These are phyloP conservation scores for Drosophila arizonae DNA, from an alignment of 1,140 invertebrate genomes.

Conservation along the genomic window DNA sequence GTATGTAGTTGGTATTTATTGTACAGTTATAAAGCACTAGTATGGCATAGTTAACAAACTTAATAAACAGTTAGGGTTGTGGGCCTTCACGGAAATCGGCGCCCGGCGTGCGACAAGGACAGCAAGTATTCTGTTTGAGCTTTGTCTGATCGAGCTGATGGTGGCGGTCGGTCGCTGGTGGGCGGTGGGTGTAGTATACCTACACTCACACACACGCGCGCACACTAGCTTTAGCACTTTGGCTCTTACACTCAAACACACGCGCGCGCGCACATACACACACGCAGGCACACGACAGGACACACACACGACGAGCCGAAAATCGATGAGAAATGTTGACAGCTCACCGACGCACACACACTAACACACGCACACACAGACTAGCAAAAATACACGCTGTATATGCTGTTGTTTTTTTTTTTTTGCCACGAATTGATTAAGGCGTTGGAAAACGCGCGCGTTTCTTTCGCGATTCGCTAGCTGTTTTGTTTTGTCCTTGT, in stretches of 20 bases:
- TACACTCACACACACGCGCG: constrained; percentile 44
- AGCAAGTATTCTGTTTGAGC: constrained; percentile 9
- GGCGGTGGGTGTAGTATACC: constrained; percentile 29
- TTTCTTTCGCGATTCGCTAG: constrained; percentile 15
- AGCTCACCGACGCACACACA: constrained; percentile 30
- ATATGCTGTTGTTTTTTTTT: constrained; percentile 6
- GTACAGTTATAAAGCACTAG: constrained; percentile 80
- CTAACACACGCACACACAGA: constrained; percentile 5
- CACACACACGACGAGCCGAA: constrained; percentile 39
- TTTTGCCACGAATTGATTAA: constrained; percentile 17
- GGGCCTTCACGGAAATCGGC: constrained; percentile 1
- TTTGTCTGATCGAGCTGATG: constrained; percentile 9
- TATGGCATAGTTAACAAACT: constrained; percentile 66
- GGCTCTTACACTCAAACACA: constrained; percentile 6
- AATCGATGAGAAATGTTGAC: constrained; percentile 54
- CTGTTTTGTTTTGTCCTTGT: constrained; percentile 32
- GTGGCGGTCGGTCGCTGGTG: not conserved
- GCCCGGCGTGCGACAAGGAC: constrained; percentile 69
- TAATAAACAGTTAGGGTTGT: constrained; percentile 41
- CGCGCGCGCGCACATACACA: constrained; percentile 3
- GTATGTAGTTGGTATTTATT: constrained; percentile 51
- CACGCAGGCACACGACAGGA: constrained; percentile 29
- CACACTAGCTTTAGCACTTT: constrained; percentile 9
- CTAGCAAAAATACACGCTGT: constrained; percentile 20
- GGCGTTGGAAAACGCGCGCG: constrained; percentile 23